Base-by-base conservation (phyloP, 2,113 vertebrate species). In the Marmota monax region DNA sequence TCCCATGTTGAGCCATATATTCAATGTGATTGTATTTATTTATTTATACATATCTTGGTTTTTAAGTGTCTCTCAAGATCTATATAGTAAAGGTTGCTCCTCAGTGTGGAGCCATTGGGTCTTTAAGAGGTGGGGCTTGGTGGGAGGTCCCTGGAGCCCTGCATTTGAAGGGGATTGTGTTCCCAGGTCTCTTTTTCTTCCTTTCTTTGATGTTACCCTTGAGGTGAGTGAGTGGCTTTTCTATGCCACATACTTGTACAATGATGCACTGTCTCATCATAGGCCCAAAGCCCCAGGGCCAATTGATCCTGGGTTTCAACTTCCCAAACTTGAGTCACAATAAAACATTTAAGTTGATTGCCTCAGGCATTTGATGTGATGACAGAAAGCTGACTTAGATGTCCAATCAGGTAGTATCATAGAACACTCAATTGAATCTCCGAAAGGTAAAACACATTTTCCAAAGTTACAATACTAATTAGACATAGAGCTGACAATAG, bases 391-490 rank as follows among this genome's bases (percentile, higher is more conserved):
- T 79, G 29, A 29, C 85, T 34, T 63, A 86, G 67, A 37, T 16
- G 48, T 95, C 4, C 27, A 86, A 29, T 79, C 65, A 9, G 11
- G 18, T 56, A 65, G 20, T 53, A 92, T 95, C 79, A 79, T 65
- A 90, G 45, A 88, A 29, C 45, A 69, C 4, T 4, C 82, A 88
- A 39, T 13, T 56, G 37, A 89, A 67, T 63, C 12, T 27, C 45
- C 70, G 74, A 90, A 94, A 45, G 12, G 7, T 87, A 90, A 96
- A 96, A 29, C 86, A 77, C 39, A 39, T 25, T 90, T 89, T 87
- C 16, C 16, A 67, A 67, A 95, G 84, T 88, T 77, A 67, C 7
- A 12, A 51, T 34, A n/a, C 45, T 84, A 86, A 94, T 86, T 69
- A 74, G 73, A 84, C 22, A 77, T 22, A 77, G 12, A 67, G 1